A percentile compares a stretch with the other conserved stretches of the same genome.
Conservation (phyloP, 2,888 invertebrate genomes). For the Doris montereyensis region DNA sequence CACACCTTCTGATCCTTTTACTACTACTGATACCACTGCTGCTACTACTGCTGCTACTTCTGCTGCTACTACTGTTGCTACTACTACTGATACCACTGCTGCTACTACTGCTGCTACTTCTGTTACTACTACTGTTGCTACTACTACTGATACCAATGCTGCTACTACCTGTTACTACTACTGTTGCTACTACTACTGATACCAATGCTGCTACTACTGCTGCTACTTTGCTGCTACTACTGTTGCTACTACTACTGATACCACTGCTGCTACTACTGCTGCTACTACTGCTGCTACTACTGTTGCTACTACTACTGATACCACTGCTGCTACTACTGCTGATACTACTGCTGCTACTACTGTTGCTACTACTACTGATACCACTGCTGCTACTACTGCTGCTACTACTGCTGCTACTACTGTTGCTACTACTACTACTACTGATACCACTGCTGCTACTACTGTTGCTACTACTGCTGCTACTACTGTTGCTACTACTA, state of each 20-base stretch:
- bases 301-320: background rate
- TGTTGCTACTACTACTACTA: no score
- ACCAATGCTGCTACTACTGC: slow-evolving; percentile 5
- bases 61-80: background rate
- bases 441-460: no score
- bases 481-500: no score
- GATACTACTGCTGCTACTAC: no score
- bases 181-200: background rate
- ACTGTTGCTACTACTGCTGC: no score
- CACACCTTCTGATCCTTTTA: background rate
- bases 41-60: background rate
- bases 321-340: no score
- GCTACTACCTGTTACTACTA: background rate
- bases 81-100: background rate
- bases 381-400: no score
- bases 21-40: background rate
- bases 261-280: background rate
- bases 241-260: background rate
- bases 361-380: no score
- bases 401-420: no score
- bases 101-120: background rate
- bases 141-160: background rate
- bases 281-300: background rate
- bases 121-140: background rate
- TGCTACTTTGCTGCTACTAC: background rate